phyloP scores from a whole-genome alignment of 2,113 vertebrate species.

The Grus americana region DNA sequence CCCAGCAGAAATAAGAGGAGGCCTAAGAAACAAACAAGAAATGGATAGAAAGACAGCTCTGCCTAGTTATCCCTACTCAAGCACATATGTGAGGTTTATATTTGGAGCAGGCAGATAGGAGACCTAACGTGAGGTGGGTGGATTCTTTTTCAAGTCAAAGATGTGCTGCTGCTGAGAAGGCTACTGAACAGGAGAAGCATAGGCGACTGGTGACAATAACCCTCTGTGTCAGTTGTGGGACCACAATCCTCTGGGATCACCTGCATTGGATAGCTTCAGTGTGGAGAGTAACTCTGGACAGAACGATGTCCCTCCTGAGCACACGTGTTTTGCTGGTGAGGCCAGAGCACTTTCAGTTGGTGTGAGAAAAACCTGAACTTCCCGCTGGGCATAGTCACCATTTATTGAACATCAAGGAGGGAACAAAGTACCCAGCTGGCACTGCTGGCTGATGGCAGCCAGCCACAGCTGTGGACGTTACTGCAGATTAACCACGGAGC shows the following conservation, averaged over 20 bases:
- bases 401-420: not conserved
- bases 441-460: not conserved
- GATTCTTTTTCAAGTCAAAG: not conserved
- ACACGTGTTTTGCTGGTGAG: not conserved
- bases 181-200: not conserved
- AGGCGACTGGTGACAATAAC: not conserved
- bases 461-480: not conserved
- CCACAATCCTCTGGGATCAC: not conserved
- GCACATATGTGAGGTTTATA: not conserved
- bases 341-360: not conserved
- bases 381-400: not conserved
- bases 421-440: not conserved
- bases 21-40: conserved; percentile 72
- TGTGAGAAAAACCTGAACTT: not conserved
- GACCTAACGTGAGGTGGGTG: not conserved
- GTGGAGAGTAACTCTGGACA: not conserved
- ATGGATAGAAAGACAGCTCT: not conserved
- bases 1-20: conserved; percentile 83
- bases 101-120: not conserved
- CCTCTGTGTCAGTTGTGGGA: not conserved
- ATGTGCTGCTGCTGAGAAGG: not conserved
- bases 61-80: not conserved
- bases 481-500: not conserved
- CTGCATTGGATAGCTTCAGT: not conserved
- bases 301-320: not conserved